These are phyloP conservation scores for Morone chrysops DNA, from an alignment of 2,113 vertebrate species.

Conservation along the genomic window DNA sequence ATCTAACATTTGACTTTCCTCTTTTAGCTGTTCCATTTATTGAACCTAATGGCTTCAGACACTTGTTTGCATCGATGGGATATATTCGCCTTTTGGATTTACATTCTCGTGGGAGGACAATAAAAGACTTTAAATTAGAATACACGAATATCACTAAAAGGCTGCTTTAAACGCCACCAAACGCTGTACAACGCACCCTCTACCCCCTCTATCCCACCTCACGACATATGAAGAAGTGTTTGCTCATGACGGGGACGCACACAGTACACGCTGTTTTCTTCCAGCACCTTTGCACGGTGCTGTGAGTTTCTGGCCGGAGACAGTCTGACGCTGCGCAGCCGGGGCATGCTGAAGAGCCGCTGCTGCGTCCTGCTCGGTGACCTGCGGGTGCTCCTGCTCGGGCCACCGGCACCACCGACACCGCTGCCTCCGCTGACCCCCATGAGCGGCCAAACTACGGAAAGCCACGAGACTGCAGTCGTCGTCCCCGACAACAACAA, in stretches of 20 bases:
- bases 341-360: slow-evolving; percentile 96
- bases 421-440: slow-evolving; percentile 84
- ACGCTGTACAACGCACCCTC: slow-evolving; percentile 36
- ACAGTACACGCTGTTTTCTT: slow-evolving; percentile 76
- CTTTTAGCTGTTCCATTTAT: slow-evolving; percentile 55
- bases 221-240: slow-evolving; percentile 59
- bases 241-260: slow-evolving; percentile 69
- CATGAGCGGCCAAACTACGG: slow-evolving; percentile 87
- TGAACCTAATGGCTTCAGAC: slow-evolving; percentile 83
- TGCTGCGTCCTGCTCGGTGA: slow-evolving; percentile 97
- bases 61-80: slow-evolving; percentile 82
- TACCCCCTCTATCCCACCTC: slow-evolving; percentile 25
- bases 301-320: slow-evolving; percentile 80
- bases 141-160: slow-evolving; percentile 32
- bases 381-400: slow-evolving; percentile 95
- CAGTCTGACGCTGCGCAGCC: slow-evolving; percentile 91
- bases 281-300: slow-evolving; percentile 83
- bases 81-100: slow-evolving; percentile 68
- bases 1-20: slow-evolving; percentile 72
- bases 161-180: slow-evolving; percentile 7
- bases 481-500: slow-evolving; percentile 86
- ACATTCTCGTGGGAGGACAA: slow-evolving; percentile 43
- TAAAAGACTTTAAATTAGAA: slow-evolving; percentile 47
- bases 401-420: slow-evolving; percentile 89
- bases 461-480: slow-evolving; percentile 76